Conservation (phyloP, 2,888 invertebrate genomes). For the Geotrupes spiniger region DNA sequence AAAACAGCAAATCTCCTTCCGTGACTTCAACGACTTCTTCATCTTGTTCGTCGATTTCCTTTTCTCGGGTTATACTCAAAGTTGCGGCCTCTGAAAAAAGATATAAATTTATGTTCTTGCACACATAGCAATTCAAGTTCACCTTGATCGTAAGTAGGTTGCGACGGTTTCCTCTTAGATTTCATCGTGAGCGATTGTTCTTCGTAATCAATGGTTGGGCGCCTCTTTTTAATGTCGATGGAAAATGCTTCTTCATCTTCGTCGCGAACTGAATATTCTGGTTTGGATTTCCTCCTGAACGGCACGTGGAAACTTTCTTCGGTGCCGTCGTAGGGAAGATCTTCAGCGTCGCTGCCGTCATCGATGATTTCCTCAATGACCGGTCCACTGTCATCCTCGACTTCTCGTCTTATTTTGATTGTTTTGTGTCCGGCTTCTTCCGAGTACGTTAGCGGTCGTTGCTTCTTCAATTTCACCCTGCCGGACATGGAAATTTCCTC, state of each 20-base stretch:
- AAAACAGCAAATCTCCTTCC: conserved; percentile 76
- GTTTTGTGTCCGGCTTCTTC: conserved; percentile 78
- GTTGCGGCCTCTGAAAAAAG: conserved; percentile 46
- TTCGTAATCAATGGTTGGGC: conserved; percentile 54
- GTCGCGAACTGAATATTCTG: conserved; percentile 59
- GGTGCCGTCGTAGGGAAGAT: conserved; percentile 54
- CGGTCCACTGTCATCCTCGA: conserved; percentile 61
- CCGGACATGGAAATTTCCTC: conserved; percentile 85
- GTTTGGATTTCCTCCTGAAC: conserved; percentile 51
- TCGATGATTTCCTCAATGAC: conserved; percentile 64
- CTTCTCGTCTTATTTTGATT: conserved; percentile 65
- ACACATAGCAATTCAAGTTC: too few relatives aligned
- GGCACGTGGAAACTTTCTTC: conserved; percentile 52
- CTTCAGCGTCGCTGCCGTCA: conserved; percentile 59
- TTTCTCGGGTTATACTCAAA: conserved; percentile 51
- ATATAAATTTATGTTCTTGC: too few relatives aligned
- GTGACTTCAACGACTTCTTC: conserved; percentile 52
- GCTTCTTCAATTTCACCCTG: conserved; percentile 75
- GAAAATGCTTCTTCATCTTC: conserved; percentile 62
- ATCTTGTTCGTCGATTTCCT: conserved; percentile 40
- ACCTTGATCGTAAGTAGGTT: conserved; percentile 67
- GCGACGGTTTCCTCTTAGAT: conserved; percentile 66
- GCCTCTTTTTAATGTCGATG: conserved; percentile 53
- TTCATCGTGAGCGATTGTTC: conserved; percentile 70
- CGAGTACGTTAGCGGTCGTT: conserved; percentile 67